Evolutionary conservation across 2,797 vertebrate species (phyloP).

Genomic region (Heteromormyrus szaboi): DNA sequence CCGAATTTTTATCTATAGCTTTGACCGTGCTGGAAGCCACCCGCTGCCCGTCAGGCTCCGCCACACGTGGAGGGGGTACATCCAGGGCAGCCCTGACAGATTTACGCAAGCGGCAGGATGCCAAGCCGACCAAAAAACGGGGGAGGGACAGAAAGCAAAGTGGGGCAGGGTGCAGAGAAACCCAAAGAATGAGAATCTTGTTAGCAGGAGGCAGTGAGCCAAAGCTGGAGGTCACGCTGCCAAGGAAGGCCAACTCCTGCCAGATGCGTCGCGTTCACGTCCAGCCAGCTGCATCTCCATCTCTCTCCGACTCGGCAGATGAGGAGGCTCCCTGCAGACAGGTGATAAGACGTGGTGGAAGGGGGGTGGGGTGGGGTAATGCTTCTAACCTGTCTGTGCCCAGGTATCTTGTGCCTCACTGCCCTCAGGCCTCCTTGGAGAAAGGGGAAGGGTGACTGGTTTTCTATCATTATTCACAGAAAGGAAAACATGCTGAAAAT

Average conservation of each 20-base stretch:
- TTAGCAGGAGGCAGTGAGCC: constrained; percentile 31
- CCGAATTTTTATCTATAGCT: not conserved
- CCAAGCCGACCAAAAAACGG: not conserved
- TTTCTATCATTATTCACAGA: not conserved
- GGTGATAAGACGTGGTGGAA: not conserved
- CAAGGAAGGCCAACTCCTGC: constrained; percentile 13
- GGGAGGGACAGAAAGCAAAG: not conserved
- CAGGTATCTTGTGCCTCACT: not conserved
- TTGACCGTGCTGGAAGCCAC: not conserved
- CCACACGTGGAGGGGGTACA: not conserved
- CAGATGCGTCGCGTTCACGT: not conserved
- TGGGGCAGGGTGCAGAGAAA: not conserved
- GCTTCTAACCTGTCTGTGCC: not conserved
- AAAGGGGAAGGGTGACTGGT: not conserved
- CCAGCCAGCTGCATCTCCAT: not conserved
- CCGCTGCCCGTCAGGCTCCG: not conserved
- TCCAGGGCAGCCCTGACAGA: not conserved
- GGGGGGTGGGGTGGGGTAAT: not conserved
- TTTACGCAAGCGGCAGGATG: not conserved
- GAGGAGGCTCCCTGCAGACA: not conserved
- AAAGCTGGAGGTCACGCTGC: constrained; percentile 8
- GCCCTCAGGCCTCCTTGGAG: not conserved
- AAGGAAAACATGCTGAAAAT: not conserved
- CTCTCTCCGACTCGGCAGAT: not conserved
- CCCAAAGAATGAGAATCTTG: constrained; percentile 31